Percentiles rank a stretch among this genome's conserved stretches.
Conservation (phyloP, 2,888 invertebrate species). For the Dolichopus griseipennis region DNA sequence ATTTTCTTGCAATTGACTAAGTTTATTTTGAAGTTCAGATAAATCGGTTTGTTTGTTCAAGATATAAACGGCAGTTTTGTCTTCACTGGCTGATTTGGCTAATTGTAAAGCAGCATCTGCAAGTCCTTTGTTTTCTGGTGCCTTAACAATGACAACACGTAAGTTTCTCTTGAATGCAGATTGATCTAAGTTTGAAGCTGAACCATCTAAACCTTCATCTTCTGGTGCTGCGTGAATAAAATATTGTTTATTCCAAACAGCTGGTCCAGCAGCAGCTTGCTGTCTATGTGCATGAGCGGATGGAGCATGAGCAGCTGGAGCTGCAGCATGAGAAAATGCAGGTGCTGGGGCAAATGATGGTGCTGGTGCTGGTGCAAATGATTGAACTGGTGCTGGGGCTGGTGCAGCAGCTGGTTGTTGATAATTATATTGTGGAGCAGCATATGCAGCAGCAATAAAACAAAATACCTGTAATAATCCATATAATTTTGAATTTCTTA, state of each 20-base stretch:
- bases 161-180: conserved; percentile 28
- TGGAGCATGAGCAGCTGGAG: neutral
- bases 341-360: neutral
- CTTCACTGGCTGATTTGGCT: conserved; percentile 34
- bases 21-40: conserved; percentile 29
- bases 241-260: conserved; percentile 31
- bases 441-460: neutral
- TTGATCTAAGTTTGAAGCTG: conserved; percentile 24
- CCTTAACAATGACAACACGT: conserved; percentile 37
- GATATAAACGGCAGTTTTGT: conserved; percentile 38
- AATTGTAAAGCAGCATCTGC: conserved; percentile 32
- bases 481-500: neutral
- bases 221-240: conserved; percentile 32
- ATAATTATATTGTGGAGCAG: conserved; percentile 9
- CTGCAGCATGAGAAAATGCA: conserved; percentile 7
- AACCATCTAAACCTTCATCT: conserved; percentile 30
- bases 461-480: conserved; percentile 8
- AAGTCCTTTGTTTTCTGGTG: conserved; percentile 33
- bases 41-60: conserved; percentile 34
- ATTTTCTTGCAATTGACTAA: conserved; percentile 26
- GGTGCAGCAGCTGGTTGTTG: conserved; percentile 3
- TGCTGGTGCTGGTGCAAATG: neutral
- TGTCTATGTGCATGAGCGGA: neutral
- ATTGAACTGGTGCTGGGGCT: neutral
- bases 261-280: neutral